Conservation (phyloP, 2,113 vertebrate species). For the Elephantulus edwardii region DNA sequence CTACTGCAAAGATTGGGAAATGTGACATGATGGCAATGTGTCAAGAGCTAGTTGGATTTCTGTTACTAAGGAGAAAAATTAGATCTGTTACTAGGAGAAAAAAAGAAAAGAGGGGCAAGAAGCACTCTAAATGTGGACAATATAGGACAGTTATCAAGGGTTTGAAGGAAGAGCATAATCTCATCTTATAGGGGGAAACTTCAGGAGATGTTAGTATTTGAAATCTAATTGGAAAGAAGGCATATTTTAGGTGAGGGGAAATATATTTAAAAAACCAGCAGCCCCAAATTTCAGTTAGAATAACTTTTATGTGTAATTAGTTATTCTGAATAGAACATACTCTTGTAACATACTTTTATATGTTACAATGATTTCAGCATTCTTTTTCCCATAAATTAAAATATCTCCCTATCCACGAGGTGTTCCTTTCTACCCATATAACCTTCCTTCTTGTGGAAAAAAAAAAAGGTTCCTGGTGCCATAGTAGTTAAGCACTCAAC, state of each 20-base stretch:
- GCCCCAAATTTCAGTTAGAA: not conserved
- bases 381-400: slow-evolving; percentile 17
- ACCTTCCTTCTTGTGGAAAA: not conserved
- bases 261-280: not conserved
- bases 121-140: not conserved
- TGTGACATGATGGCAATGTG: not conserved
- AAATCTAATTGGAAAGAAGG: not conserved
- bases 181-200: not conserved
- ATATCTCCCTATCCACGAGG: not conserved
- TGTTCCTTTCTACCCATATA: not conserved
- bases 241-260: slow-evolving; percentile 4
- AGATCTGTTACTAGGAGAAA: slow-evolving; percentile 25
- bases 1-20: not conserved
- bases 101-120: not conserved
- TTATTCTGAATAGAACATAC: too few relatives aligned
- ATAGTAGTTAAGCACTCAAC: not conserved
- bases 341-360: not conserved
- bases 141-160: not conserved
- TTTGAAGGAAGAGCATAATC: not conserved
- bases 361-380: not conserved
- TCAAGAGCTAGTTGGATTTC: too few relatives aligned
- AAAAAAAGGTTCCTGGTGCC: not conserved
- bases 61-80: not conserved
- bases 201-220: not conserved
- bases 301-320: slow-evolving; percentile 9